These are phyloP conservation scores for Cheiracanthium punctorium DNA, from an alignment of 2,888 invertebrate species.

Conservation along the genomic window DNA sequence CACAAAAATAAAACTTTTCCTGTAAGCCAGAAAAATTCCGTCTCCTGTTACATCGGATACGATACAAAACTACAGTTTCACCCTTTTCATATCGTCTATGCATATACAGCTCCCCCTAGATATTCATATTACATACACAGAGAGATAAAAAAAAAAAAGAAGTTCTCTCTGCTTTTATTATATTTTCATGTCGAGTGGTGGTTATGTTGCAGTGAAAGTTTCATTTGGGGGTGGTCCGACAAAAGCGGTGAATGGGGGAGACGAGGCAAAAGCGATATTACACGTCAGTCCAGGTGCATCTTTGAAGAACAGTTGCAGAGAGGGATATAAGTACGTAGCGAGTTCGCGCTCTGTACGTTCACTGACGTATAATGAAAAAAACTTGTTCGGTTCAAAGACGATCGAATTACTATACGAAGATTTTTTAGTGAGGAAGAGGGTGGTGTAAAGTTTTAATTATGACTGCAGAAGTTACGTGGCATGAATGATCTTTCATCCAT, in stretches of 20 bases:
- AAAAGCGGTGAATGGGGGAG: slow-evolving; percentile 25
- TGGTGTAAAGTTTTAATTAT: too few relatives aligned
- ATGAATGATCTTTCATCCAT: too few relatives aligned
- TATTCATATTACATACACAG: slow-evolving; percentile 8
- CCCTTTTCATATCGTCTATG: neutral
- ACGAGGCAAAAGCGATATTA: slow-evolving; percentile 41
- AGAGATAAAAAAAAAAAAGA: neutral
- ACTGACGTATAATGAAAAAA: too few relatives aligned
- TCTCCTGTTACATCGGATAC: neutral
- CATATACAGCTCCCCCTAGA: neutral
- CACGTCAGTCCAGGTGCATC: slow-evolving; percentile 53
- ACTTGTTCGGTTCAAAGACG: too few relatives aligned
- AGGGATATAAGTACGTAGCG: neutral
- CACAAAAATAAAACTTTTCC: neutral
- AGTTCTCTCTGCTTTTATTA: neutral
- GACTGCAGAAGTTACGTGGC: too few relatives aligned
- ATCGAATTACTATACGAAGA: too few relatives aligned
- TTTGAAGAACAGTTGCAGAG: slow-evolving; percentile 43
- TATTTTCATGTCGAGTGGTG: slow-evolving; percentile 17
- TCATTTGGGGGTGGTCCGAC: slow-evolving; percentile 47
- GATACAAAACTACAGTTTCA: neutral
- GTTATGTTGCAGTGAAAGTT: slow-evolving; percentile 62
- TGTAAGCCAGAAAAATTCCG: neutral
- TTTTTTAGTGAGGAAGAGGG: too few relatives aligned
- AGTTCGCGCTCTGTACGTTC: too few relatives aligned